These are phyloP conservation scores for Hyperoplus lanceolatus DNA, from an alignment of 2,797 vertebrate species.

Conservation along the genomic window DNA sequence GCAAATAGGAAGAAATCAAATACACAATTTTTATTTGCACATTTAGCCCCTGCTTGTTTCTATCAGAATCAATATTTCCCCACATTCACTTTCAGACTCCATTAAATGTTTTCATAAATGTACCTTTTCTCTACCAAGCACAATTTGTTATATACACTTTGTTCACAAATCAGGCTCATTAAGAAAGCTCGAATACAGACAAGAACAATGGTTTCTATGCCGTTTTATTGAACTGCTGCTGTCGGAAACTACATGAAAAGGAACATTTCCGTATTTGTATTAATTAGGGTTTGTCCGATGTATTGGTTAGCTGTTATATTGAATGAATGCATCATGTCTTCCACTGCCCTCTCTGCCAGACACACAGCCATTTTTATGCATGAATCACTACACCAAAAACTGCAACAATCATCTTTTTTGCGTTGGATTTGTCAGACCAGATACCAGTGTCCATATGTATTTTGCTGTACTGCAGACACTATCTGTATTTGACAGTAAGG, in stretches of 20 bases:
- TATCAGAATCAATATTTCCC: background rate
- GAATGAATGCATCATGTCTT: background rate
- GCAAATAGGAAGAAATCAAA: background rate
- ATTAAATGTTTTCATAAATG: background rate
- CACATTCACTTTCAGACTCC: background rate
- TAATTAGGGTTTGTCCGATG: background rate
- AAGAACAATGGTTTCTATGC: background rate
- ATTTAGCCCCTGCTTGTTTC: background rate
- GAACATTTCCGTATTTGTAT: slow-evolving; percentile 6
- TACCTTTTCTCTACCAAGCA: background rate
- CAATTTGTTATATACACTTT: background rate
- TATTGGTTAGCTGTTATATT: slow-evolving; percentile 10
- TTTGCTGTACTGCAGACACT: slow-evolving; percentile 10
- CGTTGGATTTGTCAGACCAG: background rate
- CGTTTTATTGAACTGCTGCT: slow-evolving; percentile 1
- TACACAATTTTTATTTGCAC: background rate
- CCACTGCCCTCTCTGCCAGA: background rate
- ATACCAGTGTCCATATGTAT: background rate
- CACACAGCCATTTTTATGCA: background rate
- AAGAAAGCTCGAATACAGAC: background rate
- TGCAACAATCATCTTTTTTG: background rate
- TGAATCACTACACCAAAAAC: slow-evolving; percentile 1
- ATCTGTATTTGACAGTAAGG: slow-evolving; percentile 31
- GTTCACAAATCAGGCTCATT: background rate
- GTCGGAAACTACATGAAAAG: slow-evolving; percentile 17